Conservation (phyloP, 2,888 invertebrate species). For the Crossocerus cetratus region DNA sequence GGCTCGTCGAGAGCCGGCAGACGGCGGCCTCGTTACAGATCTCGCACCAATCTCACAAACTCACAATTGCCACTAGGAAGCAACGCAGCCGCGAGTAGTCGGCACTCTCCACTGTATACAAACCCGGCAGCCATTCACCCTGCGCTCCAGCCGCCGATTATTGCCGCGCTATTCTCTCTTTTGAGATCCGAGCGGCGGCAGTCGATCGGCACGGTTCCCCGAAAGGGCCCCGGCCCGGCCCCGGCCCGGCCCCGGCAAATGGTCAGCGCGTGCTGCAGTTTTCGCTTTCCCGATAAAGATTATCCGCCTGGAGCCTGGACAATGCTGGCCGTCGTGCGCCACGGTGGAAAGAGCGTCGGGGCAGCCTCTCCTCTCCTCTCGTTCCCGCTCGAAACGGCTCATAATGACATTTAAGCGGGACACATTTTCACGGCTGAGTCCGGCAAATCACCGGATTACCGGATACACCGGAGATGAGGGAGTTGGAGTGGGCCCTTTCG, state of each 20-base stretch:
- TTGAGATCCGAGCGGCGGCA: not conserved
- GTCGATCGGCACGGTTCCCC: too few species aligned
- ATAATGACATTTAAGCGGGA: slow-evolving; percentile 71
- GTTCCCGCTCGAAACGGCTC: slow-evolving; percentile 2
- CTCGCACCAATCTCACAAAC: too few species aligned
- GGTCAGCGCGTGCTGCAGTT: slow-evolving; percentile 35
- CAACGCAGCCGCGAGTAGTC: not conserved
- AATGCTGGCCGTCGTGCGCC: not conserved
- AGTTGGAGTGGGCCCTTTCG: slow-evolving; percentile 18
- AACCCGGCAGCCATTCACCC: not conserved
- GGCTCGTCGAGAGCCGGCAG: not conserved
- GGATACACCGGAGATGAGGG: slow-evolving; percentile 48
- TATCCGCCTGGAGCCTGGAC: slow-evolving; percentile 42
- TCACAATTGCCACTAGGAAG: too few species aligned
- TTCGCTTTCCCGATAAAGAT: slow-evolving; percentile 34
- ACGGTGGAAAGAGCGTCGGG: not conserved
- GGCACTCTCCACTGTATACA: not conserved
- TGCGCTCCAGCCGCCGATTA: slow-evolving; percentile 8
- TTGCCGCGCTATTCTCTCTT: slow-evolving; percentile 14
- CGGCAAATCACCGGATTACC: slow-evolving; percentile 72
- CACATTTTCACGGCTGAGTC: slow-evolving; percentile 65
- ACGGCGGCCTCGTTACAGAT: not conserved
- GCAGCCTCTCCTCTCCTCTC: too few species aligned
- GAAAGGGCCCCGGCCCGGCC: too few species aligned
- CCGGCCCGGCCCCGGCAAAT: too few species aligned